Evolutionary conservation across 2,888 invertebrate species (phyloP), one percentile per base, ranked within the genome.

Genomic region (Morpho achilles): DNA sequence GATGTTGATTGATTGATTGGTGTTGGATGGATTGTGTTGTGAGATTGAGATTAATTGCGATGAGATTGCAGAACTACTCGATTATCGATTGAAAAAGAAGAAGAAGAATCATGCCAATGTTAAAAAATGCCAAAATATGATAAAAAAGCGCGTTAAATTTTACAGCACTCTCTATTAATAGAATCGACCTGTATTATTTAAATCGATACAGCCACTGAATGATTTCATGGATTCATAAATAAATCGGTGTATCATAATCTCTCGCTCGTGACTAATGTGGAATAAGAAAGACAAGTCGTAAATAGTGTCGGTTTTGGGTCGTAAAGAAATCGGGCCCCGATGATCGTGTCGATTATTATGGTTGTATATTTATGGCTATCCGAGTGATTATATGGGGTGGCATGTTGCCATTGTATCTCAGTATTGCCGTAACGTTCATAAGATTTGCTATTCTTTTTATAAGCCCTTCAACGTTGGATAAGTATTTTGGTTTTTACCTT

Each of bases 301-400:
- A 82, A 82, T 82, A 70, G 69, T 64, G 65, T 73, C 75, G 75
- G 84, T 84, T 86, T 82, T 81, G 79, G 80, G 58, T 85, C 82
- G 77, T 86, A 84, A 86, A 84, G 77, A 70, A 76, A 69, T 81
- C 82, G 76, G 63, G 81, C 84, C 84, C 71, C 64, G 67, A 61
- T 66, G 60, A 65, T 69, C 64, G 66, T 70, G 71, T 71, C 66
- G 58, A 65, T 63, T 68, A 69, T 71, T 71, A 69, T 60, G 65
- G 67, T 62, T 40, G 69, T 60, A 56, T 57, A 65, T 60, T 61
- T 67, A 66, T 60, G 50, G 52, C 48, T 23, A 44, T 48, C 32
- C 32, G 32, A 22, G 50, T 46, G 54, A 43, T 49, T 56, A 52
- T 49, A 45, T 58, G 8, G 58, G 56, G 57, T 53, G 56, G 54